Base-by-base conservation (phyloP, 2,888 invertebrate species). In the Meloe dianella region DNA sequence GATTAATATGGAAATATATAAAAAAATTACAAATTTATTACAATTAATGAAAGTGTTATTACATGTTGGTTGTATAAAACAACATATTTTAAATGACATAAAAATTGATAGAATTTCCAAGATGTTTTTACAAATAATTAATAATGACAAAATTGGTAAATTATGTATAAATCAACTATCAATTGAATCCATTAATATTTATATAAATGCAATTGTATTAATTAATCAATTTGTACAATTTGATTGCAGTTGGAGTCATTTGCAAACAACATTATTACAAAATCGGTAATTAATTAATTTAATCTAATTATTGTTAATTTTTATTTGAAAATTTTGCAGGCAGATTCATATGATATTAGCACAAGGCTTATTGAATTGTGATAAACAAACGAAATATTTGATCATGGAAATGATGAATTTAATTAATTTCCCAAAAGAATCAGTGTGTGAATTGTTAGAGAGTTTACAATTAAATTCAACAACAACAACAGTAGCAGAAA, bases 301-400 rank as follows among this genome's bases (percentile, higher is more conserved):
- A 27, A 61, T 65, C 63, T 60, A 32, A 38, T 66, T 29, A 5
- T 29, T 29, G 30, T 30, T 8, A 30, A 30, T 30, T 29, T 29
- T 6, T 30, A 30, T 8, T 30, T 30, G 7, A 30, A 8, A 12
- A 12, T 0, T 12, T 73, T 74, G 63, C 64, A 81, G 82, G 70
- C 84, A 84, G 71, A 82, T 86, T 17, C 86, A 87, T 71, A 83
- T 84, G 79, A 79, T 86, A 22, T 79, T 88, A 65, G 87, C 87
- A 1, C 78, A 85, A 60, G 86, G 85, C 1, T 77, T 88, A 12
- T 86, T 83, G 70, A 82, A 82, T 1, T 85, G 87, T 10, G 79
- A 84, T 3, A 78, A 79, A 57, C 66, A 87, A 80, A 78, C 84
- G 77, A 79, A 85, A 82, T 76, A 81, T 80, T 59, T 80, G 79